Percentiles rank a stretch among this genome's conserved stretches.
These are phyloP conservation scores for Xenotilapia flavipinnis DNA, from an alignment of 2,113 vertebrate genomes.

Conservation along the genomic window DNA sequence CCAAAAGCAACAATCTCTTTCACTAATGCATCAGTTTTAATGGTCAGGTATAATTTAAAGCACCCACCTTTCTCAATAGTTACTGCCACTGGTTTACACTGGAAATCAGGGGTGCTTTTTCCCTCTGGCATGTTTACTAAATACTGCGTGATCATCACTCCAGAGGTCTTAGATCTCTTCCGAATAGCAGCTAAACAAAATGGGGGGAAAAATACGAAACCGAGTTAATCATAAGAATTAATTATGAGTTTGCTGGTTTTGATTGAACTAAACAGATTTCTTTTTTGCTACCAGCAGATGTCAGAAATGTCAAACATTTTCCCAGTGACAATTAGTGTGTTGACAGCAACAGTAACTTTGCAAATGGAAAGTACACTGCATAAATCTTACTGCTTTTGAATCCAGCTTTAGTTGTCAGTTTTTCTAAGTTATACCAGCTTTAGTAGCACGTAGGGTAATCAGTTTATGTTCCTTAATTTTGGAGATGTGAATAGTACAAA, in stretches of 20 bases:
- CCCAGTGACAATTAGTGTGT: neutral
- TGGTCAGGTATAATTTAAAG: neutral
- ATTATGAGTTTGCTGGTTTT: neutral
- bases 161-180: conserved; percentile 73
- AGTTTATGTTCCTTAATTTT: neutral
- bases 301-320: conserved; percentile 28
- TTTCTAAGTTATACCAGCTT: neutral
- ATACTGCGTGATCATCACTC: conserved; percentile 76
- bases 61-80: conserved; percentile 76
- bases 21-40: neutral
- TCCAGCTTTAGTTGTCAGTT: neutral
- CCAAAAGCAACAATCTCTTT: neutral
- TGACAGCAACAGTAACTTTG: neutral
- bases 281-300: conserved; percentile 38
- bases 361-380: neutral
- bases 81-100: conserved; percentile 69
- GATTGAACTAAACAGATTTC: neutral
- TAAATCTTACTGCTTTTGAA: neutral
- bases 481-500: neutral
- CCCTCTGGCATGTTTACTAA: conserved; percentile 73
- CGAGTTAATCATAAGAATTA: neutral
- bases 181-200: conserved; percentile 43
- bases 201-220: neutral
- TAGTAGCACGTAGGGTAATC: neutral
- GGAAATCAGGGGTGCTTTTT: conserved; percentile 77